Percentiles rank a stretch among this genome's conserved stretches.
phyloP scores from a whole-genome alignment of 2,113 vertebrate species.

The Periophthalmus modestus region DNA sequence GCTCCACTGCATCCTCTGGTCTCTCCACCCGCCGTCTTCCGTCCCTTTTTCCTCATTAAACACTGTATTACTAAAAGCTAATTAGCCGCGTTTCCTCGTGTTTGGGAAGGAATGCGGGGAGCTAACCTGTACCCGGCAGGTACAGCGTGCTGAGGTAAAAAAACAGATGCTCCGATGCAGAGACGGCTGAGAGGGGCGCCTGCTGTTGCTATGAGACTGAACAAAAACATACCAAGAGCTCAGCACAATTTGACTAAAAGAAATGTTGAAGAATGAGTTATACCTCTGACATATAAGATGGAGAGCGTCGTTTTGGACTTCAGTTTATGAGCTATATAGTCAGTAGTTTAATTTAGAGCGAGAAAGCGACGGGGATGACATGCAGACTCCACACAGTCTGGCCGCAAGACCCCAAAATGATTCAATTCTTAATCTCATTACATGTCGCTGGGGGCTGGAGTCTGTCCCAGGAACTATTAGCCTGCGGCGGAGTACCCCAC shows the following conservation, averaged over 20 bases:
- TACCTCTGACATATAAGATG: neutral
- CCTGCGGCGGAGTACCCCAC: neutral
- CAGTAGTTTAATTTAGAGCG: neutral
- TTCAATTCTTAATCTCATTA: neutral
- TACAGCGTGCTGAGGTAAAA: constrained; percentile 41
- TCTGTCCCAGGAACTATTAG: neutral
- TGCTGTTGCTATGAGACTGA: constrained; percentile 44
- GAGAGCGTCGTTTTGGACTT: neutral
- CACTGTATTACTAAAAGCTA: constrained; percentile 29
- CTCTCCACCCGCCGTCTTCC: constrained; percentile 7
- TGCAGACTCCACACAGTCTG: neutral
- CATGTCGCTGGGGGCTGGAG: neutral
- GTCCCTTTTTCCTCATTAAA: constrained; percentile 39
- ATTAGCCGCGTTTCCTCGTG: constrained; percentile 40
- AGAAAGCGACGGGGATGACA: neutral
- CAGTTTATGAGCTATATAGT: neutral
- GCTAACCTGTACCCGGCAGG: constrained; percentile 48
- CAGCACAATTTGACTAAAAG: constrained; percentile 20
- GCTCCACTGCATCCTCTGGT: constrained; percentile 7
- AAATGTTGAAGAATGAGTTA: constrained; percentile 21
- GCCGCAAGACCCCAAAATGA: neutral
- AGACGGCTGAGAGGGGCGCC: constrained; percentile 25
- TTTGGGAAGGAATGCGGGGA: constrained; percentile 31
- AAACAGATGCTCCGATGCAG: constrained; percentile 48
- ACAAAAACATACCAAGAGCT: constrained; percentile 36